Evolutionary conservation across 2,113 vertebrate species (phyloP).

Genomic region (Clupea harengus): DNA sequence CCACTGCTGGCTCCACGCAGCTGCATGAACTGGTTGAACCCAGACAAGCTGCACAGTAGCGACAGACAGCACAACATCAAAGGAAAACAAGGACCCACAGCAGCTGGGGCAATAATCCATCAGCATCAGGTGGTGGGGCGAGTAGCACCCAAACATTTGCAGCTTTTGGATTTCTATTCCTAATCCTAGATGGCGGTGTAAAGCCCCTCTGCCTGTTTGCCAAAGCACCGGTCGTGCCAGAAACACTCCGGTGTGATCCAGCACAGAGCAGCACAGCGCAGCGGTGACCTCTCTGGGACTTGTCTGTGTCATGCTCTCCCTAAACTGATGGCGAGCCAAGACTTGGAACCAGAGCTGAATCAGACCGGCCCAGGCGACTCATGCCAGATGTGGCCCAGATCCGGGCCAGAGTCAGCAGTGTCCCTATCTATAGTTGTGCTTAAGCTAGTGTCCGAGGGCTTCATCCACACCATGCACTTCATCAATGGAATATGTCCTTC

Average conservation of each 20-base stretch:
- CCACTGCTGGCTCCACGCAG: neutral
- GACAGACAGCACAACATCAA: neutral
- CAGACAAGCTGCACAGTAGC: conserved; percentile 2
- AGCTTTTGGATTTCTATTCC: neutral
- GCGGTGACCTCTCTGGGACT: neutral
- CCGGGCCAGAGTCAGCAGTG: neutral
- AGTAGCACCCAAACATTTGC: conserved; percentile 11
- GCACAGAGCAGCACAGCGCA: neutral
- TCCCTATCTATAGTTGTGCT: no score
- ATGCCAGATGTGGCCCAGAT: neutral
- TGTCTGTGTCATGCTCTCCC: neutral
- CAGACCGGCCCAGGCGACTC: no score
- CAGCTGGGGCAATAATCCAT: neutral
- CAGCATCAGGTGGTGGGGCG: neutral
- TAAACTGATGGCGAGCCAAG: neutral
- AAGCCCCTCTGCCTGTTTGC: neutral
- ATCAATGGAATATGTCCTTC: neutral
- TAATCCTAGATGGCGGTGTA: neutral
- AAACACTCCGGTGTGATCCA: neutral
- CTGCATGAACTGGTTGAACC: neutral
- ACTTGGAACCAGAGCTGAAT: neutral
- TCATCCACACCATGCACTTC: neutral
- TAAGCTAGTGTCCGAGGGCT: neutral
- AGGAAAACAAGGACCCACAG: neutral
- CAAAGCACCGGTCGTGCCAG: neutral